A percentile compares a stretch with the other conserved stretches of the same genome.
phyloP scores from a whole-genome alignment of 2,888 invertebrate genomes.

The Craniophora ligustri region DNA sequence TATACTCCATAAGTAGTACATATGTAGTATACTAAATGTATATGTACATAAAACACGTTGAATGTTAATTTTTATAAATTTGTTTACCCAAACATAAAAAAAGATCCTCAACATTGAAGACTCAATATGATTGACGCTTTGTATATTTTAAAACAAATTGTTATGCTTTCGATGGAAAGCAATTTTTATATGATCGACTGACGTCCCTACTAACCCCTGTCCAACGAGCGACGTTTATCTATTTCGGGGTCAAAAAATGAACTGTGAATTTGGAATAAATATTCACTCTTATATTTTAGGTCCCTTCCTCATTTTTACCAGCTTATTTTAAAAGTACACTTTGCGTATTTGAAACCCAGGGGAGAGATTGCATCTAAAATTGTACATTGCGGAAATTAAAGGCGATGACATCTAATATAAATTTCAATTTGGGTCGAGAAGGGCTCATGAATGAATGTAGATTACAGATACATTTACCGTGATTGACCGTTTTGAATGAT shows the following conservation, averaged over 20 bases:
- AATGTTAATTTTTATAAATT: constrained; percentile 7
- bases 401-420: constrained; percentile 80
- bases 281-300: constrained; percentile 53
- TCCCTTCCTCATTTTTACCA: constrained; percentile 37
- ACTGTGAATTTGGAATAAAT: constrained; percentile 58
- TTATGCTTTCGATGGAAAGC: constrained; percentile 45
- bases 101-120: constrained; percentile 27
- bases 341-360: constrained; percentile 73
- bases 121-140: constrained; percentile 53
- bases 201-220: constrained; percentile 64
- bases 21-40: too few species aligned
- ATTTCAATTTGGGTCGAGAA: constrained; percentile 81
- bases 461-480: constrained; percentile 60
- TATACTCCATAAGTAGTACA: too few species aligned
- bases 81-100: constrained; percentile 23
- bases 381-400: constrained; percentile 85
- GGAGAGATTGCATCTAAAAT: constrained; percentile 82
- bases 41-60: too few species aligned
- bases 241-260: constrained; percentile 63
- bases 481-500: constrained; percentile 52
- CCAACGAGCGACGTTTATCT: constrained; percentile 67
- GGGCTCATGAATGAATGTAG: constrained; percentile 69
- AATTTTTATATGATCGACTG: constrained; percentile 63
- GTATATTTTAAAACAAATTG: constrained; percentile 59
- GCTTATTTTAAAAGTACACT: constrained; percentile 55